phyloP scores from a whole-genome alignment of 2,888 invertebrate species.

The Ceriagrion tenellum region DNA sequence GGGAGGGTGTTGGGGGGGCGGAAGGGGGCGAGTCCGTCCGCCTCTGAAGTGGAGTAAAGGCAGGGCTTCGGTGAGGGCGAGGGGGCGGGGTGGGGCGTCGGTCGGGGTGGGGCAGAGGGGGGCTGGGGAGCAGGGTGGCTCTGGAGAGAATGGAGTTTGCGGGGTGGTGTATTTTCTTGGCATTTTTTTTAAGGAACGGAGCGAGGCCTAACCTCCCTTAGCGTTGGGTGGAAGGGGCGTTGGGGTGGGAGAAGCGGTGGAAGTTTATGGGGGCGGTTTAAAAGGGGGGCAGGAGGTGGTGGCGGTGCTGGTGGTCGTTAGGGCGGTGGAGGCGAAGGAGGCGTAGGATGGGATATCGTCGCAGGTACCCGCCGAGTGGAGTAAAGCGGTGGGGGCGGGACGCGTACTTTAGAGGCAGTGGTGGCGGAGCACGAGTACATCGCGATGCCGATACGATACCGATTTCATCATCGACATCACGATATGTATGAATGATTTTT shows the following conservation, averaged over 20 bases:
- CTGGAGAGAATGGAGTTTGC: background rate
- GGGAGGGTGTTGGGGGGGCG: background rate
- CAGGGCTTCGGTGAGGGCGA: background rate
- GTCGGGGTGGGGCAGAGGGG: background rate
- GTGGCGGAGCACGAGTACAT: background rate
- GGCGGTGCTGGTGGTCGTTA: background rate
- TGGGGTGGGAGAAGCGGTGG: background rate
- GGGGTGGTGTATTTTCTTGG: background rate
- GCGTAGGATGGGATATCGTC: background rate
- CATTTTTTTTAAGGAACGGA: background rate
- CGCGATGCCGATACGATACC: too few species aligned
- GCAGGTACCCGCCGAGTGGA: background rate
- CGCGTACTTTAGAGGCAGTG: background rate
- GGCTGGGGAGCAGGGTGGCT: background rate
- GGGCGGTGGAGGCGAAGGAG: background rate
- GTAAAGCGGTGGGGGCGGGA: background rate
- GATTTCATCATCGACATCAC: too few species aligned
- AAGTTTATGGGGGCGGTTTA: slow-evolving; percentile 6
- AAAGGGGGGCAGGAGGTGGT: background rate
- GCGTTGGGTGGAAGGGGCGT: background rate
- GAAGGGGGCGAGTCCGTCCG: background rate
- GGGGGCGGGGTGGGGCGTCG: background rate
- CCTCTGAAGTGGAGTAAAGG: background rate
- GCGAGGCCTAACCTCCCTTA: background rate
- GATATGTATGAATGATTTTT: too few species aligned